Evolutionary conservation across 2,113 vertebrate genomes (phyloP), one percentile per base, ranked within the genome.

Genomic region (Odobenus rosmarus): DNA sequence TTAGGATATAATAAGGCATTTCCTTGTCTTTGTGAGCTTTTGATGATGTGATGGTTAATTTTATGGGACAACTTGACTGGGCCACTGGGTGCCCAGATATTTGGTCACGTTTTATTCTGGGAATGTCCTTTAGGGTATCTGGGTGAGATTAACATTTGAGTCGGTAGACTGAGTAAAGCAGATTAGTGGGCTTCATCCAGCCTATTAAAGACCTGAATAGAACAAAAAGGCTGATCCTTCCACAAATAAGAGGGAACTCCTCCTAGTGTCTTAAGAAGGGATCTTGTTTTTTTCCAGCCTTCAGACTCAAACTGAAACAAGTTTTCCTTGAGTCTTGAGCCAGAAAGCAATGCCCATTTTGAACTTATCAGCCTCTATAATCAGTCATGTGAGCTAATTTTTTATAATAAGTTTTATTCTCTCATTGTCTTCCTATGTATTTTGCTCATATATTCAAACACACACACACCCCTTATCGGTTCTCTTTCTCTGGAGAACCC

Each of bases 1-100:
- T 92, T 89, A 92, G 31, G 28, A 74, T 92, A n/a, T 88, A 53
- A 88, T 67, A 61, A 89, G 19, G 31, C 26, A 76, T 46, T 95
- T 89, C 1, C 16, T 57, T 72, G 57, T 33, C 1, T 64, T 39
- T 59, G 14, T 85, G 39, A 85, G 3, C 3, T 80, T 64, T 64
- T 74, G 31, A 31, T 67, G 23, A 14, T 39, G 0, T 55, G 4
- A 51, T 57, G 33, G 10, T 95, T 21, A 85, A 85, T 57, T 53
- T 82, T 82, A 53, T 86, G 21, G 72, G 36, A 39, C 26, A 64
- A 28, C 4, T 86, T 89, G 26, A 36, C 28, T 74, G 21, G 15
- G 10, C 10, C 7, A 69, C 46, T 19, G 18, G 10, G 23, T 76
- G 23, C 23, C 13, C 21, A 79, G n/a, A 87, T 64, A 67, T 55